These are phyloP conservation scores for Trachelus iudaicus DNA, from an alignment of 2,888 invertebrate species.

Conservation along the genomic window DNA sequence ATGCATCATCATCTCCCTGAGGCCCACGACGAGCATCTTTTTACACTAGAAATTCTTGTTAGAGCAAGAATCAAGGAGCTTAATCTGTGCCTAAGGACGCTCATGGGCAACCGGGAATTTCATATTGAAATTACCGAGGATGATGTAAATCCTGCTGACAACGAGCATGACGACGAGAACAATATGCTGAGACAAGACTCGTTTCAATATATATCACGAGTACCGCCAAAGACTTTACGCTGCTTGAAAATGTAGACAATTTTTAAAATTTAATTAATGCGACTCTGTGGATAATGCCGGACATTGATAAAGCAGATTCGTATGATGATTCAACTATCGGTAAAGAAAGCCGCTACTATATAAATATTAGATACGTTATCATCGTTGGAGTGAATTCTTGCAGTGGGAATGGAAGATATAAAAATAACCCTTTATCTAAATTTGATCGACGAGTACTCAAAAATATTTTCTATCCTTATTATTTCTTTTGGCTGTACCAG, in stretches of 20 bases:
- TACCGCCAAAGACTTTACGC: conserved; percentile 80
- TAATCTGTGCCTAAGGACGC: conserved; percentile 70
- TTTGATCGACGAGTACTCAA: too few species aligned
- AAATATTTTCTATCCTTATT: too few species aligned
- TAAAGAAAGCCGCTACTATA: too few species aligned
- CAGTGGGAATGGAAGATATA: too few species aligned
- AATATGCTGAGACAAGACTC: conserved; percentile 67
- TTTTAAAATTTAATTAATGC: not conserved
- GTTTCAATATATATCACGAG: conserved; percentile 77
- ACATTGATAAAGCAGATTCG: too few species aligned
- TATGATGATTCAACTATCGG: too few species aligned
- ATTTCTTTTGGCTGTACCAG: too few species aligned
- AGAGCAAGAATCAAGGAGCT: conserved; percentile 62
- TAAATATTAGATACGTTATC: too few species aligned
- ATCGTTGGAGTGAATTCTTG: too few species aligned
- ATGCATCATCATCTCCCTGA: conserved; percentile 83
- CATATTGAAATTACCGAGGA: conserved; percentile 51
- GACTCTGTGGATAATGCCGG: too few species aligned
- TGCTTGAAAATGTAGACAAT: conserved; percentile 78
- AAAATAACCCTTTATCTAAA: too few species aligned
- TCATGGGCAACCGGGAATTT: conserved; percentile 67
- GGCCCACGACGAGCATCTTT: conserved; percentile 81
- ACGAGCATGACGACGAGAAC: conserved; percentile 47
- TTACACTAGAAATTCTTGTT: conserved; percentile 79
- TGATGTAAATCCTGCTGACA: conserved; percentile 33